Evolutionary conservation across 2,797 vertebrate species (phyloP).

Genomic region (Alca torda): DNA sequence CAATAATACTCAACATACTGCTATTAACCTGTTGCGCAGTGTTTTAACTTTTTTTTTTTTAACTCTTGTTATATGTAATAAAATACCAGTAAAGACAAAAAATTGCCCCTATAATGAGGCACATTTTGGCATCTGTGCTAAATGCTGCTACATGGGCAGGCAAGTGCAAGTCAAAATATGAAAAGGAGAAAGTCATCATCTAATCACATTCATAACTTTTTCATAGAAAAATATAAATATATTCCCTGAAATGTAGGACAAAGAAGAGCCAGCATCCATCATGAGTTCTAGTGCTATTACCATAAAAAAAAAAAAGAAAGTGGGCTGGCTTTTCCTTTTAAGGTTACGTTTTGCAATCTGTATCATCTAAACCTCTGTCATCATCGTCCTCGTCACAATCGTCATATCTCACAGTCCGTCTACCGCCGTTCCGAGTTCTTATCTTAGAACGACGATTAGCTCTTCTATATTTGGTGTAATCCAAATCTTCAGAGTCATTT

Average conservation of each 20-base stretch:
- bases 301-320: not conserved
- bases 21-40: slow-evolving; percentile 61
- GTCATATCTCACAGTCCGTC: slow-evolving; percentile 49
- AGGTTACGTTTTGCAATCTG: slow-evolving; percentile 46
- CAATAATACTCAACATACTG: slow-evolving; percentile 69
- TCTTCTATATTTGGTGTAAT: slow-evolving; percentile 12
- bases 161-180: slow-evolving; percentile 79
- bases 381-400: slow-evolving; percentile 45
- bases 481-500: slow-evolving; percentile 59
- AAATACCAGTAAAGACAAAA: slow-evolving; percentile 73
- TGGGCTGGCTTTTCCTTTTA: slow-evolving; percentile 43
- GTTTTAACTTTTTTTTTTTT: slow-evolving; percentile 32
- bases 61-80: slow-evolving; percentile 67
- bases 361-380: slow-evolving; percentile 42
- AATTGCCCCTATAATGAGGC: slow-evolving; percentile 74
- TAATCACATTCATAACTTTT: slow-evolving; percentile 79
- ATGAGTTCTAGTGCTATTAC: slow-evolving; percentile 59
- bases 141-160: slow-evolving; percentile 73
- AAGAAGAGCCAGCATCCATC: slow-evolving; percentile 77
- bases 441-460: slow-evolving; percentile 59
- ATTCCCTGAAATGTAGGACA: slow-evolving; percentile 80
- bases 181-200: slow-evolving; percentile 72
- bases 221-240: slow-evolving; percentile 82
- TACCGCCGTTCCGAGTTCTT: slow-evolving; percentile 68
- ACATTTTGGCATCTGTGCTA: slow-evolving; percentile 79